Evolutionary conservation across 2,113 vertebrate genomes (phyloP).

Genomic region (Hystrix cristata): DNA sequence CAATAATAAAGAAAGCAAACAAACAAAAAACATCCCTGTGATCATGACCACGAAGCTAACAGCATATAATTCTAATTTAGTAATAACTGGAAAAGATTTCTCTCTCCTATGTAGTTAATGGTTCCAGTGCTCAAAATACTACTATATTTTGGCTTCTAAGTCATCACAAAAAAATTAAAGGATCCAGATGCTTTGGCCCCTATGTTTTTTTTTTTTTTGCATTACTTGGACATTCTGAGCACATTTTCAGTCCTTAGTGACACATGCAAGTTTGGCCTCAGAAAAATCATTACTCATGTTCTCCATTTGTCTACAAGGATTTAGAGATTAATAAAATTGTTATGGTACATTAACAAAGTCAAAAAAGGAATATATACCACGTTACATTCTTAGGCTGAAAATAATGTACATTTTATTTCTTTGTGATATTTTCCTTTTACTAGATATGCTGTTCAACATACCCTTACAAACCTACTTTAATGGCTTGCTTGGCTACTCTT

Average conservation of each 20-base stretch:
- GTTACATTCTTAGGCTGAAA: slow-evolving; percentile 3
- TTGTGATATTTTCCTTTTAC: not conserved
- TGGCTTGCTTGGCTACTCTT: not conserved
- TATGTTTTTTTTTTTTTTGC: not conserved
- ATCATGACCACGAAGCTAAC: not conserved
- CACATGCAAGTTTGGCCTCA: not conserved
- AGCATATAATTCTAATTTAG: slow-evolving; percentile 36
- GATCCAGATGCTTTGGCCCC: not conserved
- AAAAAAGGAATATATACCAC: not conserved
- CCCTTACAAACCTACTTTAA: not conserved
- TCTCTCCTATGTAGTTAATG: not conserved
- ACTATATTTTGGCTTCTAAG: not conserved
- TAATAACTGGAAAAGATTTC: not conserved
- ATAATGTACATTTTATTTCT: not conserved
- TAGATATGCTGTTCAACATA: not conserved
- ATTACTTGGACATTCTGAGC: slow-evolving; percentile 11
- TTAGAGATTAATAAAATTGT: not conserved
- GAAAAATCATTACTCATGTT: slow-evolving; percentile 30
- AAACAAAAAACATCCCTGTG: not conserved
- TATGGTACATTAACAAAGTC: not conserved
- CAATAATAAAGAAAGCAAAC: not conserved
- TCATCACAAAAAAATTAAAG: not conserved
- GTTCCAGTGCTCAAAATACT: not conserved
- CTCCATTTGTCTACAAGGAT: not conserved
- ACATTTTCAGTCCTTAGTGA: slow-evolving; percentile 29